Evolutionary conservation across 2,113 vertebrate genomes (phyloP).

Genomic region (Dermatemys mawii): DNA sequence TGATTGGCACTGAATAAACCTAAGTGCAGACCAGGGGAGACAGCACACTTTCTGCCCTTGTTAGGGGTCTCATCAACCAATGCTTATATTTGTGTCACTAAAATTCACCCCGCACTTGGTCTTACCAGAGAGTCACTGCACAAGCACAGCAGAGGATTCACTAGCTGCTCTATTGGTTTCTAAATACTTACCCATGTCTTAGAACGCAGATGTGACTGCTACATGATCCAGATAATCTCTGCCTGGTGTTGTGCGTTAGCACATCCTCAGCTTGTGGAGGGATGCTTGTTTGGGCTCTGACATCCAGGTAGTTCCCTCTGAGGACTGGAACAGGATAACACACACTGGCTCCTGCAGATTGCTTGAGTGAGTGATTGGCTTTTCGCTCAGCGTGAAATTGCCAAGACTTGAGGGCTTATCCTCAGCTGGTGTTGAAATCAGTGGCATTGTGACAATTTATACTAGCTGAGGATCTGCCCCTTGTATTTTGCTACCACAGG

Average conservation of each 20-base stretch:
- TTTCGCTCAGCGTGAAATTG: not conserved
- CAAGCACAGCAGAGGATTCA: not conserved
- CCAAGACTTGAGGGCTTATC: not conserved
- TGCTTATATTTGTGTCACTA: not conserved
- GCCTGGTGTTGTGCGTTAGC: not conserved
- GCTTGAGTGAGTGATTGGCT: not conserved
- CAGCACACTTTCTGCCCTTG: not conserved
- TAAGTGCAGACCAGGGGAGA: fast-evolving
- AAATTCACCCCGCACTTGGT: not conserved
- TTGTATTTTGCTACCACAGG: not conserved
- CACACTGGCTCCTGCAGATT: not conserved
- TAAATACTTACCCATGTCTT: not conserved
- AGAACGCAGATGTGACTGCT: not conserved
- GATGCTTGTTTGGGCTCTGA: not conserved
- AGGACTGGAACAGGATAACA: not conserved
- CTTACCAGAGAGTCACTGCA: not conserved
- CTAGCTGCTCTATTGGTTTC: not conserved
- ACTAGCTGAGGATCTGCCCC: not conserved
- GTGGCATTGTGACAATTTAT: not conserved
- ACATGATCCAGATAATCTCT: not conserved
- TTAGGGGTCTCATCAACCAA: too few species aligned
- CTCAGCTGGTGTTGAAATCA: not conserved
- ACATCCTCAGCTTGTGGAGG: not conserved
- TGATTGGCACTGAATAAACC: fast-evolving
- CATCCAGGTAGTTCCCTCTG: not conserved